Evolutionary conservation across 2,888 invertebrate genomes (phyloP).

Genomic region (Saturnia japonica): DNA sequence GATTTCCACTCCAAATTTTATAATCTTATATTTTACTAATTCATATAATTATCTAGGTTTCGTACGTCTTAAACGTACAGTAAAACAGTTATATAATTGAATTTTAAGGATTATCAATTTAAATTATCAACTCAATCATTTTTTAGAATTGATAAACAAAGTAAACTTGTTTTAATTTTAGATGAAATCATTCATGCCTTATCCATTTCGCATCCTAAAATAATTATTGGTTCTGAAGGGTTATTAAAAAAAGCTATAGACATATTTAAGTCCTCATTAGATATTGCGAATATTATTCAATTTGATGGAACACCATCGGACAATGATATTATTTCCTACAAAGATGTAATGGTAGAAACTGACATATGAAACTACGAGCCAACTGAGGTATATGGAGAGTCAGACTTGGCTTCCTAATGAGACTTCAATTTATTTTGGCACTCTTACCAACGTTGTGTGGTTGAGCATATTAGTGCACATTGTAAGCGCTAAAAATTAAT

Average conservation of each 20-base stretch:
- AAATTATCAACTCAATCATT: too few relatives aligned
- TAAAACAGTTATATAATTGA: too few relatives aligned
- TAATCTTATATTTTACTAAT: background rate
- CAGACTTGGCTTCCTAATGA: slow-evolving; percentile 43
- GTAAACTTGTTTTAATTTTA: background rate
- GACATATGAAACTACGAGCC: slow-evolving; percentile 31
- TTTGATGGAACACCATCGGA: slow-evolving; percentile 30
- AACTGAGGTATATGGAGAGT: slow-evolving; percentile 31
- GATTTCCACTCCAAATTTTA: slow-evolving; percentile 22
- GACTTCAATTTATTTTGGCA: too few relatives aligned
- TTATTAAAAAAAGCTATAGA: background rate
- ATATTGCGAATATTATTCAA: slow-evolving; percentile 57
- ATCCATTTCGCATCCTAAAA: background rate
- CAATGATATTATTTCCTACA: slow-evolving; percentile 25
- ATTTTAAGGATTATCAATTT: too few relatives aligned
- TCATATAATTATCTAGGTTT: too few relatives aligned
- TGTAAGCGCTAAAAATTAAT: too few relatives aligned
- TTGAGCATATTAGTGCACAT: too few relatives aligned
- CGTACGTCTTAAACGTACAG: too few relatives aligned
- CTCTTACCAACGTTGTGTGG: too few relatives aligned
- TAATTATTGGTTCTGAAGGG: background rate
- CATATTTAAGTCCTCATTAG: background rate
- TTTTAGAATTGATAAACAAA: too few relatives aligned
- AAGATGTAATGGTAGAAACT: slow-evolving; percentile 27
- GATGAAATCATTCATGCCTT: background rate